These are phyloP conservation scores for Odontophorus gujanensis DNA, from an alignment of 2,113 vertebrate species.

Conservation along the genomic window DNA sequence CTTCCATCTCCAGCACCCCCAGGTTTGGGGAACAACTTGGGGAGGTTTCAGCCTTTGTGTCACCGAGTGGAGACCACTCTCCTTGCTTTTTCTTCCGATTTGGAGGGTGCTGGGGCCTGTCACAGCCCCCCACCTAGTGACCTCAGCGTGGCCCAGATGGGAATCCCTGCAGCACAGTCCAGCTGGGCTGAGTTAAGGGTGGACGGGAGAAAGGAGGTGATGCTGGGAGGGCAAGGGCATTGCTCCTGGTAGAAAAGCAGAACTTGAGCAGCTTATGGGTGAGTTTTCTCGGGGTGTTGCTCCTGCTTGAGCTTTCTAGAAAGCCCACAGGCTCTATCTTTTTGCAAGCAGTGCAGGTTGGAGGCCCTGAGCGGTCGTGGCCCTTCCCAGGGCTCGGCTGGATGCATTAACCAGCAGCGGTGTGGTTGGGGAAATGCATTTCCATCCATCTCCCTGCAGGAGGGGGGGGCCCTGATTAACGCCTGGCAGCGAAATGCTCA, in stretches of 20 bases:
- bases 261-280: too few relatives aligned
- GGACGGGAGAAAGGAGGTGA: neutral
- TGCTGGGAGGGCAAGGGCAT: neutral
- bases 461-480: neutral
- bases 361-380: neutral
- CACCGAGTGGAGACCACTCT: accelerated
- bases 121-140: neutral
- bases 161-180: neutral
- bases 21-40: neutral
- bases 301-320: neutral
- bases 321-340: accelerated
- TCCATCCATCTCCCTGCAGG: neutral
- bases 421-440: conserved; percentile 1
- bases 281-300: neutral
- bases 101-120: too few relatives aligned
- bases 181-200: neutral
- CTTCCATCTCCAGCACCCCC: neutral
- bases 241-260: neutral
- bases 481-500: neutral
- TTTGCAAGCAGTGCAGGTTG: neutral
- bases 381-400: neutral
- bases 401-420: neutral
- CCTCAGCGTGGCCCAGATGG: neutral
- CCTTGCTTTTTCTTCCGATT: accelerated
- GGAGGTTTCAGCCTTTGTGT: neutral